Evolutionary conservation across 2,888 invertebrate genomes (phyloP).

Genomic region (Archips crataeganus): DNA sequence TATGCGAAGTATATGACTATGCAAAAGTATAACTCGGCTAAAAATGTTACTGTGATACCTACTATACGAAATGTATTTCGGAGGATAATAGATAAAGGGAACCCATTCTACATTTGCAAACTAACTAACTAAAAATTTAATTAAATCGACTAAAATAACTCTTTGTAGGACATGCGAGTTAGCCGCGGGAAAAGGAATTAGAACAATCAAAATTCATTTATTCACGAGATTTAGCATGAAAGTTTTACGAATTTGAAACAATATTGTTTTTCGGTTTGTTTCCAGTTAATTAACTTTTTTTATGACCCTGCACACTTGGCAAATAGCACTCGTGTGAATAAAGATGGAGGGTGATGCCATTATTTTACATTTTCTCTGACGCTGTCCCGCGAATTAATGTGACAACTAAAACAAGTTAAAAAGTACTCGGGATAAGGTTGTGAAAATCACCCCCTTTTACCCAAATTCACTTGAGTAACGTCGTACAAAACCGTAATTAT

Average conservation of each 20-base stretch:
- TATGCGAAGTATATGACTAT: too few relatives aligned
- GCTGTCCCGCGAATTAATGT: neutral
- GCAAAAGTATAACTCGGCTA: too few relatives aligned
- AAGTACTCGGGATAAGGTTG: neutral
- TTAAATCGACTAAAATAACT: neutral
- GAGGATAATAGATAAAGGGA: too few relatives aligned
- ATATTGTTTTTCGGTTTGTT: neutral
- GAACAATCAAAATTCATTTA: neutral
- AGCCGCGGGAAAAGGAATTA: neutral
- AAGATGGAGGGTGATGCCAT: neutral
- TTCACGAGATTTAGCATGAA: neutral
- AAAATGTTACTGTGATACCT: too few relatives aligned
- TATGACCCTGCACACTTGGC: neutral
- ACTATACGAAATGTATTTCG: too few relatives aligned
- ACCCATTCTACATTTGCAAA: too few relatives aligned
- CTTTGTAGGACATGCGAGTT: neutral
- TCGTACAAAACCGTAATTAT: conserved; percentile 28
- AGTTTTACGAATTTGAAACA: neutral
- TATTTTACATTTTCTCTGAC: neutral
- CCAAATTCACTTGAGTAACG: conserved; percentile 12
- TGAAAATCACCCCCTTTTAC: neutral
- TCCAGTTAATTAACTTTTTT: neutral
- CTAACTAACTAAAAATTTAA: neutral
- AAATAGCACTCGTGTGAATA: neutral
- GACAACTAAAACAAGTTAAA: neutral